These are phyloP conservation scores for Archips xylosteana DNA, from an alignment of 2,888 invertebrate species.

Conservation along the genomic window DNA sequence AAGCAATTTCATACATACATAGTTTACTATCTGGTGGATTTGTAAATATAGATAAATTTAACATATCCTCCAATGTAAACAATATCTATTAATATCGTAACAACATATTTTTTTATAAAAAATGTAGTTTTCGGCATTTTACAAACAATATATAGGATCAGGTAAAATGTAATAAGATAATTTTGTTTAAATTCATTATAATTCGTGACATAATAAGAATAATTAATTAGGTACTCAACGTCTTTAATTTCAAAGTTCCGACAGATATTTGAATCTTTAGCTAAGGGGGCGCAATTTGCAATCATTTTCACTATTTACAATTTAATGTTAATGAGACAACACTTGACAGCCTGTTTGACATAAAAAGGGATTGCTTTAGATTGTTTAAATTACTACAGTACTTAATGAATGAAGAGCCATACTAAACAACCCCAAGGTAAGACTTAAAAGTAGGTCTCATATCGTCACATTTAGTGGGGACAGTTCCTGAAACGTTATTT, in stretches of 20 bases:
- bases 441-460: not conserved
- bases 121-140: slow-evolving; percentile 16
- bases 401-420: not conserved
- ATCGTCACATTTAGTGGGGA: not conserved
- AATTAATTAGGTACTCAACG: slow-evolving; percentile 5
- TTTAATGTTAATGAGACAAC: not conserved
- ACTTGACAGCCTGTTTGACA: not conserved
- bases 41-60: slow-evolving; percentile 43
- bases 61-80: slow-evolving; percentile 37
- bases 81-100: slow-evolving; percentile 37
- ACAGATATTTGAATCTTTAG: not conserved
- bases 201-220: slow-evolving; percentile 8
- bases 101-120: slow-evolving; percentile 27
- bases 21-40: slow-evolving; percentile 50
- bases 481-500: not conserved
- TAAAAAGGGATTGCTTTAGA: not conserved
- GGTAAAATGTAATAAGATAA: slow-evolving; percentile 33
- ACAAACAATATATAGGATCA: slow-evolving; percentile 33
- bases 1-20: slow-evolving; percentile 64
- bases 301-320: not conserved
- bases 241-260: slow-evolving; percentile 5
- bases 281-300: not conserved
- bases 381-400: not conserved
- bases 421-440: not conserved
- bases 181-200: slow-evolving; percentile 28